Percentiles rank a stretch among this genome's conserved stretches.
Conservation (phyloP, 2,113 vertebrate genomes). For the Proterorhinus semilunaris region DNA sequence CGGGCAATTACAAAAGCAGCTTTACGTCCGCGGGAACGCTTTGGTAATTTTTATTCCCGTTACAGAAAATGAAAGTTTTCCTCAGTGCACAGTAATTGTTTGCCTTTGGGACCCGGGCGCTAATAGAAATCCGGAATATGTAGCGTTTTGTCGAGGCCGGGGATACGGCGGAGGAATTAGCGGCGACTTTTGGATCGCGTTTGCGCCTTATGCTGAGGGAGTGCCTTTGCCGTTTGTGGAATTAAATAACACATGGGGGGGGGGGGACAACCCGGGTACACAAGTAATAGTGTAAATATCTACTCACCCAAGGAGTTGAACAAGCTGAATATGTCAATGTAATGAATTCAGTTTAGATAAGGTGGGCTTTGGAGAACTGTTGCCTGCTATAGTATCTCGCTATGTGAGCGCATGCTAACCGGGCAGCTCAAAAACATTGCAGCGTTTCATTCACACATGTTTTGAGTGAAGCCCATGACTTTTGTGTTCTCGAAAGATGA, state of each 20-base stretch:
- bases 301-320: background rate
- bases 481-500: too few relatives aligned
- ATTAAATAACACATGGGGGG: background rate
- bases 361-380: too few relatives aligned
- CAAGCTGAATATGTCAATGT: background rate
- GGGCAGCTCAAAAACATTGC: too few relatives aligned
- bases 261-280: background rate
- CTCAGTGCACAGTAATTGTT: background rate
- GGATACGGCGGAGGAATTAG: constrained; percentile 4
- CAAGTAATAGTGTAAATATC: background rate
- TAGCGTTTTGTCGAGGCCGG: constrained; percentile 3
- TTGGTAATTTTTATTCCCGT: constrained; percentile 4
- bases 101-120: background rate
- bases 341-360: too few relatives aligned
- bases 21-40: background rate
- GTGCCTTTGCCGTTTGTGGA: background rate
- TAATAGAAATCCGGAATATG: constrained; percentile 6
- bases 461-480: too few relatives aligned
- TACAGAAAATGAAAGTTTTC: constrained; percentile 13
- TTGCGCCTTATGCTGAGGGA: background rate
- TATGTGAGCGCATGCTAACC: too few relatives aligned
- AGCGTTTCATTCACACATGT: too few relatives aligned
- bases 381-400: too few relatives aligned
- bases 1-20: constrained; percentile 10
- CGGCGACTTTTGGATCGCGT: background rate